Conservation (phyloP, 2,888 invertebrate species). For the Tolmerus cingulatus region DNA sequence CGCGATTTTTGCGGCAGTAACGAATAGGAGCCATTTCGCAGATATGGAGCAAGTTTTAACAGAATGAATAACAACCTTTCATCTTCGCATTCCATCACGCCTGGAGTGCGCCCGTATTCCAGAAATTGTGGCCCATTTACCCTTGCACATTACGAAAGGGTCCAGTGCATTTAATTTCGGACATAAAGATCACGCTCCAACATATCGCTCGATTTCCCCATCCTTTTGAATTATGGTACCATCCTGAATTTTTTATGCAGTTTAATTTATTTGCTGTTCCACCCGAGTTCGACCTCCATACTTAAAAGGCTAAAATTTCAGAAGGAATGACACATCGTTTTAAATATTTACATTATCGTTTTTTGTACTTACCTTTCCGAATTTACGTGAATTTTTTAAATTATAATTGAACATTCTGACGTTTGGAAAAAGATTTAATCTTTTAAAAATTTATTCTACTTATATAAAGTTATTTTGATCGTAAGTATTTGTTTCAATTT, state of each 20-base stretch:
- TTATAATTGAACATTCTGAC: background rate
- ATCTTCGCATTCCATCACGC: slow-evolving; percentile 11
- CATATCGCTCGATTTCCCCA: background rate
- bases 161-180: background rate
- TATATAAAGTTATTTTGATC: background rate
- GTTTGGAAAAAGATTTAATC: background rate
- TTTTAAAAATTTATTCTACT: background rate
- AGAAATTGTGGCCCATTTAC: background rate
- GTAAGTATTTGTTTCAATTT: background rate
- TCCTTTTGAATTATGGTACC: background rate
- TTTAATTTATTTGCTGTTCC: background rate
- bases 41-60: slow-evolving; percentile 8
- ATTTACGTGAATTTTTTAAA: background rate
- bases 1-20: slow-evolving; percentile 3
- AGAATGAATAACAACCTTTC: slow-evolving; percentile 14
- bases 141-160: background rate
- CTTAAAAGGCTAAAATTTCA: background rate
- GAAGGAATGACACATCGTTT: background rate
- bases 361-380: background rate
- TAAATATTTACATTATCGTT: background rate
- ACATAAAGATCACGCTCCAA: background rate
- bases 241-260: background rate
- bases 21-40: background rate
- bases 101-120: background rate
- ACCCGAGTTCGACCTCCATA: background rate